Percentiles rank a stretch among this genome's conserved stretches.
phyloP scores from a whole-genome alignment of 2,888 invertebrate species.

The Heliothis peltigera region DNA sequence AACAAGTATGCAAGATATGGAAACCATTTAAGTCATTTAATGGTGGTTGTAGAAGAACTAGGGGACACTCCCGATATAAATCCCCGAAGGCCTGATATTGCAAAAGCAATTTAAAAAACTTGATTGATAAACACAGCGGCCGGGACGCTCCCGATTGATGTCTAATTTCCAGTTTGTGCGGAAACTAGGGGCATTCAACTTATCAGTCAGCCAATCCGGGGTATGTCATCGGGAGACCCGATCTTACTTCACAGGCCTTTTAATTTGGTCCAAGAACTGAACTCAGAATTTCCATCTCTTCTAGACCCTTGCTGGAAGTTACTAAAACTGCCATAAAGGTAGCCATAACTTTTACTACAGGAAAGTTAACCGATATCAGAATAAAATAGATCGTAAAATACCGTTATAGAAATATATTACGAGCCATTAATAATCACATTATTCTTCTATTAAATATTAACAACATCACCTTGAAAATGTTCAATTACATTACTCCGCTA shows the following conservation, averaged over 20 bases:
- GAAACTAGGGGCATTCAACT: background rate
- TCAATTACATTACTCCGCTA: background rate
- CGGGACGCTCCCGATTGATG: background rate
- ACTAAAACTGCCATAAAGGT: background rate
- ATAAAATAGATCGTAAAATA: too few species aligned
- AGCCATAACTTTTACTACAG: background rate
- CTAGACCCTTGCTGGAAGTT: too few species aligned
- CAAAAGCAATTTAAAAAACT: background rate
- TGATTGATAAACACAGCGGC: background rate
- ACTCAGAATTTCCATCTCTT: too few species aligned
- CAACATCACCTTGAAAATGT: background rate
- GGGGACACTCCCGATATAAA: conserved; percentile 9
- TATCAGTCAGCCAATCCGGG: background rate
- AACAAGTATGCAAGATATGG: background rate
- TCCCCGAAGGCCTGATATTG: background rate
- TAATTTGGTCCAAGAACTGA: too few species aligned
- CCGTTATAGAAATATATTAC: background rate
- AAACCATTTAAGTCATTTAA: background rate
- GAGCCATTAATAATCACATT: too few species aligned
- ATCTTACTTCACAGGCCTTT: too few species aligned
- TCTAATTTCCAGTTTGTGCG: background rate
- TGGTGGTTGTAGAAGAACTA: background rate
- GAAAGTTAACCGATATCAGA: background rate
- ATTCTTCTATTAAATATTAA: conserved; percentile 1
- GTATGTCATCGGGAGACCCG: too few species aligned